Evolutionary conservation across 2,888 invertebrate genomes (phyloP).

Genomic region (Tetropium fuscum): DNA sequence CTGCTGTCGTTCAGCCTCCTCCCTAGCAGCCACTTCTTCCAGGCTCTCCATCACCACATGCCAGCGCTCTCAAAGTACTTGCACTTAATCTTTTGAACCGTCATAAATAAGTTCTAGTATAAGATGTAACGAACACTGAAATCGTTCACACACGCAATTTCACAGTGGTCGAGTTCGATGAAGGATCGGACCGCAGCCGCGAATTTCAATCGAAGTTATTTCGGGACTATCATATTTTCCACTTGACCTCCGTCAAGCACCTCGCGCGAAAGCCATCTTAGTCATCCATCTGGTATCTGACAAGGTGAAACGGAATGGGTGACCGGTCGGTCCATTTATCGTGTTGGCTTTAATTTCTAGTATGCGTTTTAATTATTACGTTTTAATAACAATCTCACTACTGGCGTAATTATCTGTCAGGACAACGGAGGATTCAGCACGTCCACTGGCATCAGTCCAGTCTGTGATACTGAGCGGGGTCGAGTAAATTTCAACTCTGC

Average conservation of each 20-base stretch:
- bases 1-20: constrained; percentile 66
- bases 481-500: constrained; percentile 34
- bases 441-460: constrained; percentile 25
- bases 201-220: too few relatives aligned
- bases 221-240: too few relatives aligned
- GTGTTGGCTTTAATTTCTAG: constrained; percentile 29
- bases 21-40: constrained; percentile 64
- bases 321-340: constrained; percentile 9
- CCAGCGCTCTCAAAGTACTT: not conserved
- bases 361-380: constrained; percentile 37
- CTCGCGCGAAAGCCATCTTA: not conserved
- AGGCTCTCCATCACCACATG: constrained; percentile 60
- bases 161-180: not conserved
- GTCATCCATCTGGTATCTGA: not conserved
- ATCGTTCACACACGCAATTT: not conserved
- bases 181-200: too few relatives aligned
- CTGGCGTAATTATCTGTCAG: constrained; percentile 32
- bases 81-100: constrained; percentile 2
- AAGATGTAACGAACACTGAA: not conserved
- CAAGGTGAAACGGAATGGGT: not conserved
- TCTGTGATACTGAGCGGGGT: constrained; percentile 25
- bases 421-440: constrained; percentile 38
- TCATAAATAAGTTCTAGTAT: not conserved
- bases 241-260: constrained; percentile 2
- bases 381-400: constrained; percentile 43